A percentile compares a stretch with the other conserved stretches of the same genome.
Conservation (phyloP, 2,797 vertebrate species). For the Argentina silus region DNA sequence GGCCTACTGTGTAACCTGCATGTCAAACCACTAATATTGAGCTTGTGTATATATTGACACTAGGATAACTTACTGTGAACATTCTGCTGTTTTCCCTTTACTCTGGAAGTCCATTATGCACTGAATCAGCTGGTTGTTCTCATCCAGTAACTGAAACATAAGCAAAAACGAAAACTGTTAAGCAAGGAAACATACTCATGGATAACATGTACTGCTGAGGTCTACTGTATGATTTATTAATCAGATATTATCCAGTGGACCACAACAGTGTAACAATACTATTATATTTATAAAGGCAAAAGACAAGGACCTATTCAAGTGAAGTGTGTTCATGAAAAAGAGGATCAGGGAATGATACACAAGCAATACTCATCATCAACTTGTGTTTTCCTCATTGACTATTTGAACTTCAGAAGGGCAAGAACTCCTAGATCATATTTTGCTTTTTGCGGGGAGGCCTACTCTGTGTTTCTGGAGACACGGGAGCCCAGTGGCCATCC, state of each 20-base stretch:
- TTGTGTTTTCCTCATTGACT: neutral
- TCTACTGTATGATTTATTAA: too few relatives aligned
- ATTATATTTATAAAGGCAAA: too few relatives aligned
- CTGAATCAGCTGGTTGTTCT: slow-evolving; percentile 99
- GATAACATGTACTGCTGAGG: neutral
- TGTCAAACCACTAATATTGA: neutral
- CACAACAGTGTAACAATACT: too few relatives aligned
- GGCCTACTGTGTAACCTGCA: neutral
- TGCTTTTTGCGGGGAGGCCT: neutral
- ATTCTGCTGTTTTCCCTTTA: slow-evolving; percentile 98
- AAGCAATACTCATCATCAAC: too few relatives aligned
- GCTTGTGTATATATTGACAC: neutral
- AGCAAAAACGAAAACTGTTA: neutral
- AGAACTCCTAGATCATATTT: neutral
- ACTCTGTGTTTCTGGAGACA: neutral
- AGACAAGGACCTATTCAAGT: too few relatives aligned
- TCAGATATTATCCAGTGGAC: too few relatives aligned
- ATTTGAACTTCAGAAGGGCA: neutral
- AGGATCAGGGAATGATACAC: too few relatives aligned
- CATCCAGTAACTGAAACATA: slow-evolving; percentile 90
- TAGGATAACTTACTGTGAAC: slow-evolving; percentile 92
- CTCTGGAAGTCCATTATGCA: slow-evolving; percentile 99
- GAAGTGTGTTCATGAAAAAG: too few relatives aligned
- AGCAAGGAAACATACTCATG: neutral
- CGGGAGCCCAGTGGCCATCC: neutral